Evolutionary conservation across 64 coral and sea anemone species (phyloP), one percentile per base, ranked within the genome.

Genomic region (Pocillopora damicornis): DNA sequence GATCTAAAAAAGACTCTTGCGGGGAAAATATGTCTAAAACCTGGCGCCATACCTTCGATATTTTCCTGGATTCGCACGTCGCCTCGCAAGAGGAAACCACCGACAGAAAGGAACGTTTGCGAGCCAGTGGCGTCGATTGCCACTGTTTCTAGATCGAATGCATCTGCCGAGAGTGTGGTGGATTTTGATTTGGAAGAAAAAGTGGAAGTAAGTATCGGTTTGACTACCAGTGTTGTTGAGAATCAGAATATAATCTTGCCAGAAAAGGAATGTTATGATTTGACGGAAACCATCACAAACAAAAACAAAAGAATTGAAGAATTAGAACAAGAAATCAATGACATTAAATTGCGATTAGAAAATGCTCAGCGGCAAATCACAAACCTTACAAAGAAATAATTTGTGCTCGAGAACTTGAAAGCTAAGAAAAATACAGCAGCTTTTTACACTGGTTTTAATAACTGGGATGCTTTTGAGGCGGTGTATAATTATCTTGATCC

Each of bases 1-100:
- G 91, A 93, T 23, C 15, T 92, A 37, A 92, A 87, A 61, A 92
- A 79, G 78, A 78, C 90, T 62, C 74, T 92, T 6, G 81, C 87
- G 71, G 91, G 91, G 76, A 76, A 88, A 61, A 59, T 85, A 36
- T 83, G 68, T 59, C 63, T 88, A 56, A 89, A 77, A 38, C 61
- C 73, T 36, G 92, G 75, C 78, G 57, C 51, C 77, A 75, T 93
- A 20, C 92, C 87, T 35, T 77, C 59, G 73, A 86, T 37, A 42
- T 93, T 93, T 74, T 79, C 74, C 76, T 93, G 87, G 92, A 85
- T 20, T 85, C 69, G 30, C 59, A 79, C 77, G 1, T 79, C 1
- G 22, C 77, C 77, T 37, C 77, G 42, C 22, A 79, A 79, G 36
- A 23, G 77, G 9, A 79, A 79, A 59, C 8, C 77, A 79, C 77